Base-by-base conservation (phyloP, 2,888 invertebrate species). In the Xestoiulus laeticollis region DNA sequence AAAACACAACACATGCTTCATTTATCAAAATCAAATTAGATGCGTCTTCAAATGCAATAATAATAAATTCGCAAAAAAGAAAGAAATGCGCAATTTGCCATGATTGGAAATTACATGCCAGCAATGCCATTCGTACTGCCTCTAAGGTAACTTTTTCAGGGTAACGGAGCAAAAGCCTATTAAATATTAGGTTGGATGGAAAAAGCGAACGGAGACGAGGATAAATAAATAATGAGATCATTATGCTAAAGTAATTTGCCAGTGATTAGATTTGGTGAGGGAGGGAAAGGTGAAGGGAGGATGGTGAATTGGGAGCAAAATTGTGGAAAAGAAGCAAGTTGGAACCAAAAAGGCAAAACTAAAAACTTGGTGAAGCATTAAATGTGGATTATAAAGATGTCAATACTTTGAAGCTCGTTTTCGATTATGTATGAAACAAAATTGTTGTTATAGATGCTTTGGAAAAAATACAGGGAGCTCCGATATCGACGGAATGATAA, bases 11-110 rank as follows among this genome's bases (percentile, higher is more conserved):
- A 78, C 78, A 78, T 78, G 78, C 78, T 78, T 78, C 78, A 78
- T 78, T 78, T 78, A 78, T 78, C 78, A 78, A 78, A 78, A 78
- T 78, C 78, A 78, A 78, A 78, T 78, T 78, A 78, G 78, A 78
- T 78, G 78, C 78, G 30, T 78, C 78, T 78, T 78, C 78, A 78
- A 78, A 78, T 78, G 78, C 78, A 78, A 78, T 78, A 78, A 78
- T 78, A 78, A 78, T 78, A 78, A 78, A 78, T 78, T 78, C 78
- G 78, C 78, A 78, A 78, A 78, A 78, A 30, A 78, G 30, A 30
- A 32, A 30, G 26, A 78, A 78, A 30, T 32, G 78, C 30, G 78
- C 78, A 78, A 78, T 78, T 78, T 78, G 30, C 78, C 78, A 78
- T 32, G 78, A 78, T 78, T 78, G 78, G 78, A 78, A 78, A 78